Evolutionary conservation across 2,888 invertebrate species (phyloP).

Genomic region (Sminthurides aquaticus): DNA sequence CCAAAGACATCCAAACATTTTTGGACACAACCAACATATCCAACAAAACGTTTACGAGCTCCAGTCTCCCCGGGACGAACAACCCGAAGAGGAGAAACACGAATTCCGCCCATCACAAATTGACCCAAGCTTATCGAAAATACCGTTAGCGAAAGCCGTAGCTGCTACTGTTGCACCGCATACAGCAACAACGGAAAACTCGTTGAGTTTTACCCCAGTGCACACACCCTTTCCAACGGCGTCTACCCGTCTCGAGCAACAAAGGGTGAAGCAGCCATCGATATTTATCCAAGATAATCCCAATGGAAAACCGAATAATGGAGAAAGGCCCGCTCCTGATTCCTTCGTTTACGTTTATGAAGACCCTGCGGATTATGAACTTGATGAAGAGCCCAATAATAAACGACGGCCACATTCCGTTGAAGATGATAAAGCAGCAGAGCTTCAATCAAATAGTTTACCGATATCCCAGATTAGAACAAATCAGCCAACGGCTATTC

Average conservation of each 20-base stretch:
- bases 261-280: background rate
- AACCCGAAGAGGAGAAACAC: background rate
- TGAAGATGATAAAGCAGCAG: background rate
- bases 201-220: constrained; percentile 16
- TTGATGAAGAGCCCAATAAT: constrained; percentile 3
- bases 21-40: constrained; percentile 39
- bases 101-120: constrained; percentile 38
- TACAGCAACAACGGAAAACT: constrained; percentile 13
- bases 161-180: background rate
- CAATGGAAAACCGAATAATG: constrained; percentile 3
- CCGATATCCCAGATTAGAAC: constrained; percentile 7
- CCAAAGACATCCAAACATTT: constrained; percentile 28
- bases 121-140: constrained; percentile 28
- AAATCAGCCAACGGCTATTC: constrained; percentile 23
- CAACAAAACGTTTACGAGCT: constrained; percentile 33
- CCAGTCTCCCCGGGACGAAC: constrained; percentile 8
- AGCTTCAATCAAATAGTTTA: background rate
- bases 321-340: constrained; percentile 18
- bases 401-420: background rate
- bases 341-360: constrained; percentile 42
- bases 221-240: constrained; percentile 13
- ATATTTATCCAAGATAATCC: background rate
- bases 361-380: constrained; percentile 37
- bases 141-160: constrained; percentile 3
- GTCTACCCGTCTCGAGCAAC: constrained; percentile 8